Evolutionary conservation across 2,113 vertebrate species (phyloP).

Genomic region (Sturnira hondurensis): DNA sequence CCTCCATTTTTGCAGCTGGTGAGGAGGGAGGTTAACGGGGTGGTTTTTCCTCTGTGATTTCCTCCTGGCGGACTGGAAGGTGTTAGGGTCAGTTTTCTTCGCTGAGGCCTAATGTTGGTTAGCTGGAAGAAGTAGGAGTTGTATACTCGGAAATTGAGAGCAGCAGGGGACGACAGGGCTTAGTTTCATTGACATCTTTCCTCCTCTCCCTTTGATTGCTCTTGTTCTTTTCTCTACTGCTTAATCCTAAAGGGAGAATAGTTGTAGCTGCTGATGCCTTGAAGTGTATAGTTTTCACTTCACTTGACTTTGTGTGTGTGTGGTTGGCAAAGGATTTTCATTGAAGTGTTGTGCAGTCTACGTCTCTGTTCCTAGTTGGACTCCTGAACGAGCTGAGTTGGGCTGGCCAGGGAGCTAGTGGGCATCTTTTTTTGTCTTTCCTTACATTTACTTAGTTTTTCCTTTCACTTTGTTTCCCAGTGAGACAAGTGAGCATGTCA

Average conservation of each 20-base stretch:
- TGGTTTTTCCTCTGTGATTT: conserved; percentile 40
- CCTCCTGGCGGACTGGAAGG: conserved; percentile 26
- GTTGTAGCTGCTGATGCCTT: neutral
- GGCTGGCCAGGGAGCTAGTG: neutral
- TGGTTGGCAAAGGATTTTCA: conserved; percentile 21
- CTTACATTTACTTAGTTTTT: neutral
- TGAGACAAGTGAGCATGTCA: neutral
- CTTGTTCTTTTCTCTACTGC: neutral
- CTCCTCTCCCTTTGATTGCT: neutral
- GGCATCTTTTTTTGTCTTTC: neutral
- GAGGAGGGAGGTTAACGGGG: conserved; percentile 12
- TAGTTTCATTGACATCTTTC: conserved; percentile 19
- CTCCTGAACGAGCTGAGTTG: neutral
- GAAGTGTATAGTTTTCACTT: conserved; percentile 15
- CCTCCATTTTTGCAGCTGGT: conserved; percentile 58
- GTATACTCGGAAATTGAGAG: conserved; percentile 15
- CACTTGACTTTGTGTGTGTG: neutral
- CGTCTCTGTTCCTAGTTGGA: neutral
- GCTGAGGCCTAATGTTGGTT: neutral
- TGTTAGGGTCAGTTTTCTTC: conserved; percentile 28
- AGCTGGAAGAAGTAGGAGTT: conserved; percentile 8
- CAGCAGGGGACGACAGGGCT: neutral
- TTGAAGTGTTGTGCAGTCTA: neutral
- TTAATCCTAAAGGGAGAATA: neutral
- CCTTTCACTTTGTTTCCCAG: neutral